These are phyloP conservation scores for Zelleria hepariella DNA, from an alignment of 2,888 invertebrate species.

Conservation along the genomic window DNA sequence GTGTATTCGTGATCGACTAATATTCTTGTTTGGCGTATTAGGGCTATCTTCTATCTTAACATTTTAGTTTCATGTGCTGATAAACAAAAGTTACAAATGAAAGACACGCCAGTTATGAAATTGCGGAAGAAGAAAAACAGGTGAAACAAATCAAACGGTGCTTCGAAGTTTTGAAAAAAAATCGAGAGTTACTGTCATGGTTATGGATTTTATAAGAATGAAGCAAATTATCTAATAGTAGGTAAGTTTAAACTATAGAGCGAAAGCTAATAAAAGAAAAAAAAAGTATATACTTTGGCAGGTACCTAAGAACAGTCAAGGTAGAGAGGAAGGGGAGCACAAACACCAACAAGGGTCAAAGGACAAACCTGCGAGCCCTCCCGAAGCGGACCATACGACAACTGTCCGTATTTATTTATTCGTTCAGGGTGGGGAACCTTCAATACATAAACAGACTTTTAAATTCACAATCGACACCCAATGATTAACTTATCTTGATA, in stretches of 20 bases:
- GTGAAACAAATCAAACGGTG: not conserved
- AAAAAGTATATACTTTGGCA: constrained; percentile 17
- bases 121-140: constrained; percentile 24
- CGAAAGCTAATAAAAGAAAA: constrained; percentile 27
- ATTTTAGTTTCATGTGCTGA: constrained; percentile 62
- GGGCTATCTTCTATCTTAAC: not conserved
- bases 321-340: constrained; percentile 56
- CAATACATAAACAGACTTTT: constrained; percentile 73
- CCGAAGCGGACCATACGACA: constrained; percentile 77
- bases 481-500: constrained; percentile 29
- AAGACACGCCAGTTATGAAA: constrained; percentile 31
- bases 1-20: not conserved
- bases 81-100: constrained; percentile 56
- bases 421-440: constrained; percentile 77
- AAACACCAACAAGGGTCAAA: constrained; percentile 67
- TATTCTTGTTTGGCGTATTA: not conserved
- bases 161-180: not conserved
- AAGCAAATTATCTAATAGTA: constrained; percentile 13
- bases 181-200: not conserved
- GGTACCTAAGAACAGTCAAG: constrained; percentile 37
- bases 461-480: constrained; percentile 43
- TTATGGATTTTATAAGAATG: constrained; percentile 11
- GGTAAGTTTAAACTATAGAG: constrained; percentile 31
- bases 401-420: constrained; percentile 75
- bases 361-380: constrained; percentile 77